Base-by-base conservation (phyloP, 2,888 invertebrate genomes). In the Drosophila cognata region DNA sequence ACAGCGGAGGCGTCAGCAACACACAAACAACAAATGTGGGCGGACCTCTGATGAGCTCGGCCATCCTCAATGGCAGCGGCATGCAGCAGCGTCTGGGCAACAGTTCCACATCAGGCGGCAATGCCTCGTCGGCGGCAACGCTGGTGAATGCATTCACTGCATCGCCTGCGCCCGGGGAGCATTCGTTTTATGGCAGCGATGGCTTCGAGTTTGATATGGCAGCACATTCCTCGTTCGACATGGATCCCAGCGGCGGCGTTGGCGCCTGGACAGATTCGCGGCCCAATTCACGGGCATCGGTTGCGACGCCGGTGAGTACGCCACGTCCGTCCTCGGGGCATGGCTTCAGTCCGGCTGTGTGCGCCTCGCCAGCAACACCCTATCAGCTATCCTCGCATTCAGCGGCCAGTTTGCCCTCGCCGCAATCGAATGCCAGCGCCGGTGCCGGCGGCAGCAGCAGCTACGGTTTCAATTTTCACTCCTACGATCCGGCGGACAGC, bases 41-140 rank as follows among this genome's bases (percentile, higher is more conserved):
- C 78, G 96, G 96, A 11, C 96, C 96, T 29, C 93, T 96, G 78
- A 96, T 96, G 96, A 95, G 96, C 62, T 95, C 95, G 80, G 94
- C 94, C 81, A 94, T 96, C 75, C 94, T 96, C 80, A 96, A 96
- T 93, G 96, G 96, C 31, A 79, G 70, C 25, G 90, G 70, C 57
- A 84, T 81, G 67, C 90, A 85, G 31, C 81, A 79, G 28, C 88
- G 89, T n/a, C 36, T 85, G 53, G 71, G 62, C 16, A 67, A 33
- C 21, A 67, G 36, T 29, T 35, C 80, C 63, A 52, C 81, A 48
- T 66, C 79, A 8, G 71, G 79, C n/a, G 70, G 84, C 13, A 86
- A 81, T n/a, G 18, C 28, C n/a, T 79, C 86, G 0, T 77, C 87
- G 67, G 77, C 85, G 35, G 88, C 91, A 16, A 89, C 88, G 58